Base-by-base conservation (phyloP, 2,888 invertebrate genomes). In the Watsonalla binaria region DNA sequence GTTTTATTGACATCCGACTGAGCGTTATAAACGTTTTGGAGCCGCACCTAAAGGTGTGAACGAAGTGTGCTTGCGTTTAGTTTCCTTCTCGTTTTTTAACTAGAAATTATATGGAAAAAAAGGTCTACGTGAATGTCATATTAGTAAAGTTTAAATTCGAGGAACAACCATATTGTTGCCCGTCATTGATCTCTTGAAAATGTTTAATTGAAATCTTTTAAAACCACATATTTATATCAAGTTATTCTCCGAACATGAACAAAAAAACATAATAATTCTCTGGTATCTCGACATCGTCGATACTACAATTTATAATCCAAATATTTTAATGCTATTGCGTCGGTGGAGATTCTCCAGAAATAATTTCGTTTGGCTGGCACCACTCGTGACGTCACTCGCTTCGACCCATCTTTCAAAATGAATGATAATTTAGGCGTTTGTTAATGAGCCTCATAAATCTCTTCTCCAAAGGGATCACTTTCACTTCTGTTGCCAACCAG, bases 401-500 rank as follows among this genome's bases (percentile, higher is more conserved):
- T 60, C 74, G 67, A 71, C 74, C 74, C 70, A 78, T 79, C 79
- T 78, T 65, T 66, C 65, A 64, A 64, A 66, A 65, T 67, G 70
- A 69, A 65, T 64, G 73, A 77, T 77, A 67, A 69, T 70, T 69
- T 64, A 59, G 54, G 54, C 63, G 55, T 56, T 49, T 47, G 65
- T 57, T 74, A 76, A 76, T 66, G 71, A 72, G 68, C 39, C 54
- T 62, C 74, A 81, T 82, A 78, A 77, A 80, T 82, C 81, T 76
- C 67, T 68, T 66, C 62, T 70, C 72, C 70, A 72, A 76, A 76
- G 76, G 79, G 75, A 80, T 80, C 80, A 82, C 82, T 82, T 82
- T 82, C 82, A 80, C 82, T 82, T 68, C 61, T 11, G 68, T 56
- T 60, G 53, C 51, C 66, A 67, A 61, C 60, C 59, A 65, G 66